These are phyloP conservation scores for Gasterosteus nipponicus DNA, from an alignment of 2,113 vertebrate species.

Conservation along the genomic window DNA sequence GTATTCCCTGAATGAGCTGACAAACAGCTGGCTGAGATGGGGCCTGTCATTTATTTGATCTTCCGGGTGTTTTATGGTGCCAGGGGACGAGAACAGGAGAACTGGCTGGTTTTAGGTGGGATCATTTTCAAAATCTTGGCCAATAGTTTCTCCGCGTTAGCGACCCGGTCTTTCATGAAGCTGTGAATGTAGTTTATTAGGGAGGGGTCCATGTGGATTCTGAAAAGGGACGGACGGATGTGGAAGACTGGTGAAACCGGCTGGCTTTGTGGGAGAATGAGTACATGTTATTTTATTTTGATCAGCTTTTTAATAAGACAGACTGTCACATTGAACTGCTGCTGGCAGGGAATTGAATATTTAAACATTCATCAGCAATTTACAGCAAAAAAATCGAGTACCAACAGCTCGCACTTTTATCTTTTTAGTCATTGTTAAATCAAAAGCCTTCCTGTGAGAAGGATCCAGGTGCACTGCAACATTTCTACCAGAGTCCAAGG, in stretches of 20 bases:
- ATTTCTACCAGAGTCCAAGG: no score
- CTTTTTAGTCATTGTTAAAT: neutral
- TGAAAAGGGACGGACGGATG: neutral
- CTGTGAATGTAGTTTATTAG: no score
- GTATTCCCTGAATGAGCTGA: conserved; percentile 56
- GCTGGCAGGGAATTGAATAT: neutral
- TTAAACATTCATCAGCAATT: neutral
- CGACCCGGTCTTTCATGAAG: no score
- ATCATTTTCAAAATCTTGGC: no score
- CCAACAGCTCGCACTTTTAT: neutral
- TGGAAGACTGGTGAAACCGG: neutral
- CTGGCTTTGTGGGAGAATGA: neutral
- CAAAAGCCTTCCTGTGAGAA: neutral
- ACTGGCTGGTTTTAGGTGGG: no score
- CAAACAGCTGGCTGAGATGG: conserved; percentile 71
- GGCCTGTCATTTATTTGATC: conserved; percentile 40
- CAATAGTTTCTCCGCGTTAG: no score
- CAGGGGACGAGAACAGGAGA: no score
- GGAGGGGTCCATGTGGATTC: no score
- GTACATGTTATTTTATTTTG: neutral
- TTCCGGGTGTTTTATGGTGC: conserved; percentile 32
- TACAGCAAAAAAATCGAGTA: neutral
- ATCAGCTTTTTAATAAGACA: no score
- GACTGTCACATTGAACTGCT: no score
- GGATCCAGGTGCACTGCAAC: no score